Conservation (phyloP, 1,140 invertebrate species). For the Leptinotarsa texana region DNA sequence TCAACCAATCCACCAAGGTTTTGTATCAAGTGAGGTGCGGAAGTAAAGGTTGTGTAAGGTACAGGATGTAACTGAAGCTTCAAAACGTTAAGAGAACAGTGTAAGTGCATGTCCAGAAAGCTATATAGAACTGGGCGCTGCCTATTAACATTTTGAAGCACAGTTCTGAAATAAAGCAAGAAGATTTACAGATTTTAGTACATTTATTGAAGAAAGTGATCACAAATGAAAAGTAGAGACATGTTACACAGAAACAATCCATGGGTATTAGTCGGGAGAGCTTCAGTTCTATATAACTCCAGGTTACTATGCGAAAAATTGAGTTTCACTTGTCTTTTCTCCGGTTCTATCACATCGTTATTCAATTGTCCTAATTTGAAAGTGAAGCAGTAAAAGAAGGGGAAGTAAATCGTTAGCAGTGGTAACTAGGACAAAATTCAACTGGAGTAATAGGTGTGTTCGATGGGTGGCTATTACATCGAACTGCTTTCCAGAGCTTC, state of each 20-base stretch:
- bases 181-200: conserved; percentile 32
- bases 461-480: no score
- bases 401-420: no score
- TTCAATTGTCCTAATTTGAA: not conserved
- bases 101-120: conserved; percentile 42
- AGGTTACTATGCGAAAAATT: conserved; percentile 11
- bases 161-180: conserved; percentile 48
- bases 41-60: no score
- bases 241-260: not conserved
- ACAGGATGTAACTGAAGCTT: conserved; percentile 49
- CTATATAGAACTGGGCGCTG: conserved; percentile 55
- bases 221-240: conserved; percentile 21
- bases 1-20: no score
- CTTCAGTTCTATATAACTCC: conserved; percentile 56
- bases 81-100: conserved; percentile 49
- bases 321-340: not conserved
- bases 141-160: conserved; percentile 53
- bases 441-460: no score
- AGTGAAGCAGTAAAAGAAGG: no score
- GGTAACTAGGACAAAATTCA: no score
- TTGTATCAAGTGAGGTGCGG: no score
- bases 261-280: conserved; percentile 26
- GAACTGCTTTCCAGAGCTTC: no score
- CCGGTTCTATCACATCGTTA: conserved; percentile 4
- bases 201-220: conserved; percentile 31